Percentiles rank a stretch among this genome's conserved stretches.
phyloP scores from a whole-genome alignment of 2,888 invertebrate species.

The Lithophane leautieri region DNA sequence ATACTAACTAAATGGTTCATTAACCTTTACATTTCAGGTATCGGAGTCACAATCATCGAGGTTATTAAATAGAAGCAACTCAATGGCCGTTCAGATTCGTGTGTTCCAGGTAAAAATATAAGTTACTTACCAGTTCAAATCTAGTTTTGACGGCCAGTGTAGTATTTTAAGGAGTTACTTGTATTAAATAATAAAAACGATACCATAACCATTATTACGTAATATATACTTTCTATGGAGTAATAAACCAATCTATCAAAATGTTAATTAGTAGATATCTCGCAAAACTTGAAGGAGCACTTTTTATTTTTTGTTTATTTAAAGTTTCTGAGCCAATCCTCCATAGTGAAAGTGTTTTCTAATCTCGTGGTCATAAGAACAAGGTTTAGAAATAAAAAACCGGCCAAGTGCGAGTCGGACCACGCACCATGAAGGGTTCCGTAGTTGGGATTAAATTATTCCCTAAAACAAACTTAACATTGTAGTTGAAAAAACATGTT shows the following conservation, averaged over 20 bases:
- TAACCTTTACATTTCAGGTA: not conserved
- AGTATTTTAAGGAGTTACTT: not conserved
- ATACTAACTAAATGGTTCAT: not conserved
- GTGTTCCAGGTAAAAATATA: not conserved
- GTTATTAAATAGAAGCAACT: conserved; percentile 4
- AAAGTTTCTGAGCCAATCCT: conserved; percentile 9
- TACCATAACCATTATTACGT: not conserved
- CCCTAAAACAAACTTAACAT: too few relatives aligned
- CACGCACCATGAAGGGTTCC: too few relatives aligned
- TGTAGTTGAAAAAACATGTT: too few relatives aligned
- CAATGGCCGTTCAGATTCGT: not conserved
- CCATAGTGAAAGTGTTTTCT: conserved; percentile 42
- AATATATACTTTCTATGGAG: not conserved
- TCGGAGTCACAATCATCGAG: not conserved
- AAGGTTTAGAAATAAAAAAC: not conserved
- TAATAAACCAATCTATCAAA: not conserved
- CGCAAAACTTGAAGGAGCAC: conserved; percentile 32
- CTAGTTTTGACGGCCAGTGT: too few relatives aligned
- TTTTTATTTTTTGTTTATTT: conserved; percentile 38
- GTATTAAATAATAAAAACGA: not conserved
- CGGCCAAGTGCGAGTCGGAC: too few relatives aligned
- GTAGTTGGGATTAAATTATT: too few relatives aligned
- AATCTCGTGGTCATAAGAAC: conserved; percentile 9
- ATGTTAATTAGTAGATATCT: not conserved
- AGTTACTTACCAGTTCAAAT: not conserved